Evolutionary conservation across 2,797 vertebrate genomes (phyloP), one percentile per base, ranked within the genome.

Genomic region (Botia kubotai): DNA sequence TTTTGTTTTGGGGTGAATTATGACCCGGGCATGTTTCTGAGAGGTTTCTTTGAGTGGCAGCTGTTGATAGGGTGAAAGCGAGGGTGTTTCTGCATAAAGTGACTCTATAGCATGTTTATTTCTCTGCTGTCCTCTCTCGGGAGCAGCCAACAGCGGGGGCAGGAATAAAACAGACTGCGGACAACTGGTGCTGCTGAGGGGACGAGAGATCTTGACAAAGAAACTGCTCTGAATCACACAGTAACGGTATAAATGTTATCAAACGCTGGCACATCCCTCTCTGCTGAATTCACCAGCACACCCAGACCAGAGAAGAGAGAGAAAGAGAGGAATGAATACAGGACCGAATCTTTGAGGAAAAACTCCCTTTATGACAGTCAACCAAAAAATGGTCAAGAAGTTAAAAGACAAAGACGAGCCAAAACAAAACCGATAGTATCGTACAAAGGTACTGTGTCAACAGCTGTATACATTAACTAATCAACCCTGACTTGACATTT

Each of bases 161-260:
- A 19, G 33, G 55, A 72, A 66, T 80, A 73, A 80, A 66, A 72
- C 69, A 72, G 63, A 33, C 50, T 29, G 8, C 16, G 10, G 29
- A 65, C 63, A 39, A 62, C 6, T 29, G 6, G 14, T 33, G 57
- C 46, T 48, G 57, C 63, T 29, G 63, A 16, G 53, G 53, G 71
- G 55, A 58, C 2, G 36, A 53, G 66, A 77, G 73, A 63, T 75
- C 17, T 53, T 57, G 67, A 76, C 66, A 71, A 70, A 62, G 60
- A n/a, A 71, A 79, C 46, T 50, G 46, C 55, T 26, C 58, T 79
- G 77, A 63, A 79, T 79, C 70, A 72, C 19, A 72, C 14, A 66
- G 21, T 70, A 46, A 52, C 16, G 46, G 58, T 80, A 57, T 80
- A 80, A 72, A 80, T 80, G 78, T 80, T 73, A 80, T 80, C 78